Conservation (phyloP, 2,113 vertebrate species). For the Psephotus haematonotus region DNA sequence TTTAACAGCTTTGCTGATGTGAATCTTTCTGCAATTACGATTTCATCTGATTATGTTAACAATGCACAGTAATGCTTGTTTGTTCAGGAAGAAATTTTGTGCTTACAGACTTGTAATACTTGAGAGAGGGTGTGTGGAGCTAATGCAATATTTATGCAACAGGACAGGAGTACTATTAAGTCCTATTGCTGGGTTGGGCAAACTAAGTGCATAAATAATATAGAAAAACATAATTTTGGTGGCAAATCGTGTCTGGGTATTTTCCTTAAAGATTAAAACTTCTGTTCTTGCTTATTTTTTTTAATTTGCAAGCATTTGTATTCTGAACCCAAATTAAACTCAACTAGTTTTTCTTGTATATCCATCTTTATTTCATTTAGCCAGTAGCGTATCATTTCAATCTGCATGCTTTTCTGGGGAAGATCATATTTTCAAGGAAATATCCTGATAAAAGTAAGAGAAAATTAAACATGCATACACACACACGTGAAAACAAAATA, state of each 20-base stretch:
- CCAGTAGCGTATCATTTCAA: neutral
- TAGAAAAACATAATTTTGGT: neutral
- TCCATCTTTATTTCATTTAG: neutral
- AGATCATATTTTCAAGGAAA: neutral
- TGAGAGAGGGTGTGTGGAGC: neutral
- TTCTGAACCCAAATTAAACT: neutral
- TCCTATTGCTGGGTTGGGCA: neutral
- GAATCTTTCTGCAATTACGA: slow-evolving; percentile 1
- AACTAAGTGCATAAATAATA: neutral
- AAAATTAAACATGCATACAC: neutral
- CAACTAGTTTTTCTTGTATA: neutral
- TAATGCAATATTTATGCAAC: neutral
- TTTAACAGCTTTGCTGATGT: slow-evolving; percentile 4
- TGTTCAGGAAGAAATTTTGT: neutral
- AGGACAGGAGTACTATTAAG: neutral
- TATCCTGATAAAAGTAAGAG: neutral
- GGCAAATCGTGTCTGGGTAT: neutral
- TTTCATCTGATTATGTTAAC: slow-evolving; percentile 40
- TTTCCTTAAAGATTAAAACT: neutral
- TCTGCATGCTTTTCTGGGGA: neutral
- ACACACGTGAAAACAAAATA: neutral
- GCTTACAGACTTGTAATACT: neutral
- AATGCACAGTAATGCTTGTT: neutral
- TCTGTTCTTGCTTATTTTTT: neutral
- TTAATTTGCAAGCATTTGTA: neutral